A percentile compares a stretch with the other conserved stretches of the same genome.
phyloP scores from a whole-genome alignment of 2,797 vertebrate species.

The Esox lucius region DNA sequence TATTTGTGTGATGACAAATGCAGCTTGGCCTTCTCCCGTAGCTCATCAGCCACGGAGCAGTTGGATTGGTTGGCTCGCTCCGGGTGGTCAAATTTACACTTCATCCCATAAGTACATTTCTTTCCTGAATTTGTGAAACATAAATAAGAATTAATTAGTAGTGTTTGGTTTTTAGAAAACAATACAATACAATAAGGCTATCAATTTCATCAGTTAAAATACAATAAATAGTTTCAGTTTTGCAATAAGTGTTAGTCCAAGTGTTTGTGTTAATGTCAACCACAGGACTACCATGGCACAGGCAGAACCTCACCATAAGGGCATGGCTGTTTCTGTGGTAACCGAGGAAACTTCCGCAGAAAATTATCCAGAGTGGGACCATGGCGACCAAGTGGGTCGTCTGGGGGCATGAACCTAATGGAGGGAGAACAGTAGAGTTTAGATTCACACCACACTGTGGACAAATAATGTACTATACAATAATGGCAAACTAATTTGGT shows the following conservation, averaged over 20 bases:
- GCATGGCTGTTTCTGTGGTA: constrained; percentile 85
- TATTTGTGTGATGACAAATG: constrained; percentile 42
- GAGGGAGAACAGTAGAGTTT: neutral
- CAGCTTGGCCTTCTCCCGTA: constrained; percentile 85
- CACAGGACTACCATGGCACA: neutral
- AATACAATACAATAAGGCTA: neutral
- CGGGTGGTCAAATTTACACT: constrained; percentile 93
- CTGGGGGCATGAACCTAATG: constrained; percentile 75
- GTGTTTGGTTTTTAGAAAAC: neutral
- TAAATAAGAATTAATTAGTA: neutral
- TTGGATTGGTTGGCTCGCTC: constrained; percentile 87
- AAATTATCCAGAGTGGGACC: constrained; percentile 76
- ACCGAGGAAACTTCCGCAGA: constrained; percentile 68
- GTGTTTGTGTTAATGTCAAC: neutral
- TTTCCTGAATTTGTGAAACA: constrained; percentile 74
- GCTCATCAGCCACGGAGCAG: constrained; percentile 85
- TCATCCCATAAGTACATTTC: constrained; percentile 95
- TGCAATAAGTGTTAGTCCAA: neutral
- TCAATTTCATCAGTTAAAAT: too few species aligned
- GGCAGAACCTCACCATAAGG: constrained; percentile 85
- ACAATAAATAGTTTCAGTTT: neutral
- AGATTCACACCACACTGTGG: neutral
- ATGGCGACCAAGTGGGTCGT: constrained; percentile 75
- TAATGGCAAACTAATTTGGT: neutral
- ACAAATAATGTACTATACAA: neutral